These are phyloP conservation scores for Glyptemys insculpta DNA, from an alignment of 2,797 vertebrate species.

Conservation along the genomic window DNA sequence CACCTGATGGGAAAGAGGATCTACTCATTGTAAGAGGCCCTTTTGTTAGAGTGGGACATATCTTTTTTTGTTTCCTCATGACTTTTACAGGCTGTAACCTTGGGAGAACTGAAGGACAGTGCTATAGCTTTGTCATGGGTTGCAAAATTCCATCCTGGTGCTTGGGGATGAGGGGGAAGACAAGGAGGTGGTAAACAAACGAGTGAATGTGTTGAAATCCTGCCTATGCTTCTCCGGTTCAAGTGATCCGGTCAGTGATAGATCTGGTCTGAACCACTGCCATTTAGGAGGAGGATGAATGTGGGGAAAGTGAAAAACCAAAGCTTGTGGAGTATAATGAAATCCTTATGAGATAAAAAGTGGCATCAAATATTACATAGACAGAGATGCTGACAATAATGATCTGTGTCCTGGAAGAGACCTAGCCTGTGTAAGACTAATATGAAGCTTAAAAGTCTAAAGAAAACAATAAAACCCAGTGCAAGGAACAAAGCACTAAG, in stretches of 20 bases:
- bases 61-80: conserved; percentile 48
- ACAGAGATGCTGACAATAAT: conserved; percentile 43
- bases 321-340: conserved; percentile 34
- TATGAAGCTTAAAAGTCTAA: background rate
- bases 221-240: conserved; percentile 71
- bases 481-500: background rate
- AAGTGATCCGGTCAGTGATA: conserved; percentile 80
- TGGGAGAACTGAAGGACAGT: conserved; percentile 25
- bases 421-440: background rate
- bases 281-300: background rate
- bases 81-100: conserved; percentile 47
- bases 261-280: conserved; percentile 63
- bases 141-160: background rate
- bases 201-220: conserved; percentile 32
- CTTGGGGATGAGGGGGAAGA: background rate
- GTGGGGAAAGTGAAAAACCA: conserved; percentile 46
- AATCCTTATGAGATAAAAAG: conserved; percentile 47
- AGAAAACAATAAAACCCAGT: background rate
- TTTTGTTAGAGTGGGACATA: conserved; percentile 64
- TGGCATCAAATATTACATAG: background rate
- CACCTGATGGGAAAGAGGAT: conserved; percentile 69
- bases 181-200: conserved; percentile 11
- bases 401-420: background rate
- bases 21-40: conserved; percentile 44
- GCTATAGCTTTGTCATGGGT: background rate